Evolutionary conservation across 1,140 invertebrate species (phyloP).

Genomic region (Drosophila serrata): DNA sequence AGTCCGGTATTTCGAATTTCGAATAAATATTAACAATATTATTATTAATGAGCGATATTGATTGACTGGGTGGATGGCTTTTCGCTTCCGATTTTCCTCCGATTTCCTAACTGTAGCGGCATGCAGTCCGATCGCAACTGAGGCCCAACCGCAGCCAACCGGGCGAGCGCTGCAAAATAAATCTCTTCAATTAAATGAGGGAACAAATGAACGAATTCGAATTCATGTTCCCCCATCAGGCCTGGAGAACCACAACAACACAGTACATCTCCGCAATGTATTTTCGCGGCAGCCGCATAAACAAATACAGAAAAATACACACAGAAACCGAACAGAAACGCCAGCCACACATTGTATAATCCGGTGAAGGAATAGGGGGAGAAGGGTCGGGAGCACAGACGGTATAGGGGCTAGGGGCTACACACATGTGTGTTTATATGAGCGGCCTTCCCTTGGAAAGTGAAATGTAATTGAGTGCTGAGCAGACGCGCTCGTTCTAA

Average conservation of each 20-base stretch:
- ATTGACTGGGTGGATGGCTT: conserved; percentile 1
- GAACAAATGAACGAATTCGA: conserved; percentile 67
- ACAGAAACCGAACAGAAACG: conserved; percentile 36
- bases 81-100: conserved; percentile 30
- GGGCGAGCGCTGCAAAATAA: conserved; percentile 58
- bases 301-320: conserved; percentile 43
- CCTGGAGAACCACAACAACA: conserved; percentile 51
- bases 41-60: conserved; percentile 19
- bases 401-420: conserved; percentile 21
- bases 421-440: conserved; percentile 48
- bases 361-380: conserved; percentile 22
- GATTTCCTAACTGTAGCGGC: conserved; percentile 51
- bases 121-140: conserved; percentile 68
- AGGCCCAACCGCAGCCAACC: conserved; percentile 28
- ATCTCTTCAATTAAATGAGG: conserved; percentile 80
- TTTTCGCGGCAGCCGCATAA: conserved; percentile 61
- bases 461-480: conserved; percentile 75
- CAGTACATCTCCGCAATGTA: conserved; percentile 52
- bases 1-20: conserved; percentile 17
- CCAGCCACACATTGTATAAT: conserved; percentile 67
- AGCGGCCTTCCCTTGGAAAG: conserved; percentile 76
- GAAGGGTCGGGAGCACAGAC: conserved; percentile 12
- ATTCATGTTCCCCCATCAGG: conserved; percentile 52
- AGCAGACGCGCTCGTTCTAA: conserved; percentile 52
- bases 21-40: conserved; percentile 28